Evolutionary conservation across 2,113 vertebrate genomes (phyloP).

Genomic region (Sialia sialis): DNA sequence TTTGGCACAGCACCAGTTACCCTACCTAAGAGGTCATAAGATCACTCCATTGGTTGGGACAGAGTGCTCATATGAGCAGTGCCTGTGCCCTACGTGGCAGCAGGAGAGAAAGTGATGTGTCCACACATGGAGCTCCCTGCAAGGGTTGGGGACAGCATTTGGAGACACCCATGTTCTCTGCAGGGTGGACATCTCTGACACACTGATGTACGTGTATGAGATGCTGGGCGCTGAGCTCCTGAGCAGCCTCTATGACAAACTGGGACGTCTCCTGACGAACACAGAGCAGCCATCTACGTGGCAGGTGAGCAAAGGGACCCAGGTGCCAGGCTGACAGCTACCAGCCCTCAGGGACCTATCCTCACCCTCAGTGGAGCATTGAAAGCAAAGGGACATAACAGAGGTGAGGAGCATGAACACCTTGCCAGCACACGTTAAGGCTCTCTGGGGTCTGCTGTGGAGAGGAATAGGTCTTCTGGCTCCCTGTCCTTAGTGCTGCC

Average conservation of each 20-base stretch:
- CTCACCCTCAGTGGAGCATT: rapidly evolving
- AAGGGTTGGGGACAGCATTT: not conserved
- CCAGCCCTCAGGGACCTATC: not conserved
- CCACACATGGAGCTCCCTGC: rapidly evolving
- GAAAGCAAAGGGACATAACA: not conserved
- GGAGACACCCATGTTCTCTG: not conserved
- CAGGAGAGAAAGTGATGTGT: not conserved
- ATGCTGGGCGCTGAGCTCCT: slow-evolving; percentile 98
- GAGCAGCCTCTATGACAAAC: slow-evolving; percentile 97
- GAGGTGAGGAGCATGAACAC: not conserved
- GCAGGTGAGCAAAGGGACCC: slow-evolving; percentile 81
- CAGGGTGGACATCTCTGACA: slow-evolving; percentile 99
- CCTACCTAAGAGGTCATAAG: not conserved
- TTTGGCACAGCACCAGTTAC: not conserved
- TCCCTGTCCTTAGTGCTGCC: not conserved
- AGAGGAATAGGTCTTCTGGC: not conserved
- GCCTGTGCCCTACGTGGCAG: not conserved
- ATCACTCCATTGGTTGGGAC: not conserved
- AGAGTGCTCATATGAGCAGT: not conserved
- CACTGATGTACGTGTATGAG: slow-evolving; percentile 98
- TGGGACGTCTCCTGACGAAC: slow-evolving; percentile 92
- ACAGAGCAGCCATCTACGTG: slow-evolving; percentile 90
- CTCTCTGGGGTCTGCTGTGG: not conserved
- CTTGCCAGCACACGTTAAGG: not conserved
- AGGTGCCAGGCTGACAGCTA: not conserved